These are phyloP conservation scores for Phytoseiulus persimilis DNA, from an alignment of 2,888 invertebrate genomes.

Conservation along the genomic window DNA sequence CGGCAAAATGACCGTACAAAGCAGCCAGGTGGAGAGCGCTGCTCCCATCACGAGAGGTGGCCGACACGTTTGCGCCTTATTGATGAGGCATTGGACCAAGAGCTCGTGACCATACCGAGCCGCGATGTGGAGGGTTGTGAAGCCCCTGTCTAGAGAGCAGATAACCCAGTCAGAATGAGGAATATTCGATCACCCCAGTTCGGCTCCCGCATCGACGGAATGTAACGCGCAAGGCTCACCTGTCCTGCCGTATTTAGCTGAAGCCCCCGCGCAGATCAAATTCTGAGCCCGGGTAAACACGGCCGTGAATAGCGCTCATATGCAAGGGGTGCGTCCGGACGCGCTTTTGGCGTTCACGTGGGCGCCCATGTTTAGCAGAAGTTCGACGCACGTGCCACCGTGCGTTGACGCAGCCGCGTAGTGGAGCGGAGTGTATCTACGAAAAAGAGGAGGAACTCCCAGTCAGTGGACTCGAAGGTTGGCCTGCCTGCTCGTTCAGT, in stretches of 20 bases:
- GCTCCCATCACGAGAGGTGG: constrained; percentile 32
- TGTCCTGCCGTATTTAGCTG: constrained; percentile 34
- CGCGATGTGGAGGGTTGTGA: constrained; percentile 60
- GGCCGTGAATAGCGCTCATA: constrained; percentile 61
- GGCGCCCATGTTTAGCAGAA: constrained; percentile 55
- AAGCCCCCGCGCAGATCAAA: constrained; percentile 57
- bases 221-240: background rate
- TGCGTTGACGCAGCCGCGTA: constrained; percentile 53
- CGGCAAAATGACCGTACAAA: constrained; percentile 59
- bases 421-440: constrained; percentile 40
- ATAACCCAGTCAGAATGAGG: background rate
- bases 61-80: constrained; percentile 53
- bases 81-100: constrained; percentile 55
- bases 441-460: background rate
- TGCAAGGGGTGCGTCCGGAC: constrained; percentile 60
- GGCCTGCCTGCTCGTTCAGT: constrained; percentile 16
- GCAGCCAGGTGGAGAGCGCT: constrained; percentile 58
- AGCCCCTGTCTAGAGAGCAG: constrained; percentile 53
- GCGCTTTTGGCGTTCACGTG: constrained; percentile 55
- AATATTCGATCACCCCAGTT: background rate
- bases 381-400: constrained; percentile 58
- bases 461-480: background rate
- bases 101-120: constrained; percentile 59
- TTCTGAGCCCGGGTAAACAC: constrained; percentile 59
- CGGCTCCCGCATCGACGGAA: background rate